phyloP scores from a whole-genome alignment of 2,888 invertebrate genomes.

The Spisula solida region DNA sequence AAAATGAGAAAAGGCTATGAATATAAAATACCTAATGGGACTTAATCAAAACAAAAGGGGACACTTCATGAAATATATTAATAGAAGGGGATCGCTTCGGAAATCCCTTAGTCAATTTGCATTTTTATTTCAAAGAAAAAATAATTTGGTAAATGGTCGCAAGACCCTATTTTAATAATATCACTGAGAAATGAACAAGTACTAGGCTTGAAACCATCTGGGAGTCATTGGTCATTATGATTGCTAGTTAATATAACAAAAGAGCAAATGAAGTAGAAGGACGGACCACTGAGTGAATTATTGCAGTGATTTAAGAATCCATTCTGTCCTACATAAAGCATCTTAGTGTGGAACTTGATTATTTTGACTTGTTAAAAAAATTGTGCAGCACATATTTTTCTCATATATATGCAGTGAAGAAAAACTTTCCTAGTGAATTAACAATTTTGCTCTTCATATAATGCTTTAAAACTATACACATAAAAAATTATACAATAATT shows the following conservation, averaged over 20 bases:
- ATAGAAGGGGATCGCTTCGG: not conserved
- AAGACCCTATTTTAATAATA: slow-evolving; percentile 20
- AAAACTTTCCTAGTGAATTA: too few species aligned
- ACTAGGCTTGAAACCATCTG: slow-evolving; percentile 7
- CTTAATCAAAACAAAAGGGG: slow-evolving; percentile 42
- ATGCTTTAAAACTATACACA: too few species aligned
- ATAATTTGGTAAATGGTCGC: not conserved
- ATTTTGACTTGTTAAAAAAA: too few species aligned
- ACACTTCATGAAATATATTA: slow-evolving; percentile 38
- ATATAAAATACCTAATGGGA: slow-evolving; percentile 49
- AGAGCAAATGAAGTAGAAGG: not conserved
- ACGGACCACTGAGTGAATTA: slow-evolving; percentile 7
- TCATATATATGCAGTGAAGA: too few species aligned
- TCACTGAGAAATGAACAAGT: not conserved
- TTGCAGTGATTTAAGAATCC: not conserved
- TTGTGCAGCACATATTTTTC: too few species aligned
- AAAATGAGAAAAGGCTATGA: slow-evolving; percentile 47
- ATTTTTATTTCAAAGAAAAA: slow-evolving; percentile 5
- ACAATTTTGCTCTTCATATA: too few species aligned
- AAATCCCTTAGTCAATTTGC: slow-evolving; percentile 11
- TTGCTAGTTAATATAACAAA: not conserved
- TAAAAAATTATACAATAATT: too few species aligned
- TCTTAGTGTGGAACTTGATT: too few species aligned
- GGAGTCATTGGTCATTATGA: not conserved
- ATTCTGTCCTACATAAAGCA: too few species aligned